phyloP scores from a whole-genome alignment of 1,140 invertebrate species.

The Penaeus indicus region DNA sequence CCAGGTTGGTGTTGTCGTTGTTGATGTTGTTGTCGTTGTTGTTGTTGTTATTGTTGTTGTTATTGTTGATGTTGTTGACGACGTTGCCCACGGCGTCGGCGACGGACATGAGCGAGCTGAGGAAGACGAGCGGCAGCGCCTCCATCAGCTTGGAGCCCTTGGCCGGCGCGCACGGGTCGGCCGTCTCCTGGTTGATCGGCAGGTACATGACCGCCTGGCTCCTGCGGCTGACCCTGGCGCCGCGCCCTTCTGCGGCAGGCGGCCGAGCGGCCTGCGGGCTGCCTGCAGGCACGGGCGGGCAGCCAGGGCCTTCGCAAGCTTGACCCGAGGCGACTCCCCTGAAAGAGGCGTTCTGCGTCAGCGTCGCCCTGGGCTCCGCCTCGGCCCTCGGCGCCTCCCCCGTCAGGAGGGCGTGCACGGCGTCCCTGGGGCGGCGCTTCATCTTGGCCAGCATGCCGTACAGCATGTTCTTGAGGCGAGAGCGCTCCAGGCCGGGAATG shows the following conservation, averaged over 20 bases:
- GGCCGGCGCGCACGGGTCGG: slow-evolving; percentile 48
- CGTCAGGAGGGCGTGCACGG: too few relatives aligned
- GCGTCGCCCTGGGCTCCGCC: too few relatives aligned
- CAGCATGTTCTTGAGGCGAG: too few relatives aligned
- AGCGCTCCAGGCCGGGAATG: too few relatives aligned
- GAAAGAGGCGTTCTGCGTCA: too few relatives aligned
- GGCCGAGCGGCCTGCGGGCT: neutral
- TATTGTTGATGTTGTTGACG: slow-evolving; percentile 59
- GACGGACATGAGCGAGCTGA: slow-evolving; percentile 52
- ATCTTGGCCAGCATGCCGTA: too few relatives aligned
- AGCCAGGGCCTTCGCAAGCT: too few relatives aligned
- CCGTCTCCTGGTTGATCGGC: slow-evolving; percentile 31
- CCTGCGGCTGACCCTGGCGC: slow-evolving; percentile 12
- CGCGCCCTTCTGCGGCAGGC: neutral
- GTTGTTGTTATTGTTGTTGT: slow-evolving; percentile 63
- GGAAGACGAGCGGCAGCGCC: slow-evolving; percentile 52
- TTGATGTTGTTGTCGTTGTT: slow-evolving; percentile 63
- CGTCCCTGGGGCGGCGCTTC: too few relatives aligned
- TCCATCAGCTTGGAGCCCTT: slow-evolving; percentile 55
- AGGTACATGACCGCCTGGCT: slow-evolving; percentile 51
- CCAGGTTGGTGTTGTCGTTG: slow-evolving; percentile 56
- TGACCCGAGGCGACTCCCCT: neutral
- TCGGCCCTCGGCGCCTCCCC: too few relatives aligned
- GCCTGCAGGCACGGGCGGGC: too few relatives aligned
- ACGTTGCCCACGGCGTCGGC: slow-evolving; percentile 58